phyloP scores from a whole-genome alignment of 2,113 vertebrate species.

The Aleadryas rufinucha region DNA sequence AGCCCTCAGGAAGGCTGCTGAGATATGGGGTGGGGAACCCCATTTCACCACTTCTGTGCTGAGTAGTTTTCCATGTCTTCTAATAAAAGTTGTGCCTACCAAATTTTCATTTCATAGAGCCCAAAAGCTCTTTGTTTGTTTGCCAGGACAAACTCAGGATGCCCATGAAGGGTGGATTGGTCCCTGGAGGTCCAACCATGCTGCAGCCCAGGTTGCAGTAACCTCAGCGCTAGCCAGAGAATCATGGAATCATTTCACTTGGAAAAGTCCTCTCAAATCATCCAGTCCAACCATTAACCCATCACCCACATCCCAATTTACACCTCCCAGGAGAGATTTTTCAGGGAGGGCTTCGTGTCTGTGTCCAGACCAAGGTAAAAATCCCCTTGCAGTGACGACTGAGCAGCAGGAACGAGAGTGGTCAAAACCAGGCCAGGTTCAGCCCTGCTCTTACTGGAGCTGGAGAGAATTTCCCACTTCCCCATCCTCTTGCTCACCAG shows the following conservation, averaged over 20 bases:
- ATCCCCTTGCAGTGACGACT: background rate
- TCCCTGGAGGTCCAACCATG: background rate
- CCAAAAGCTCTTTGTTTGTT: background rate
- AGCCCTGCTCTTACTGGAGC: background rate
- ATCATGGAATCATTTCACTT: background rate
- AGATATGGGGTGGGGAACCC: background rate
- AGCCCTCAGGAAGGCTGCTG: background rate
- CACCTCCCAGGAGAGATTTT: background rate
- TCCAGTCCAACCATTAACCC: too few species aligned
- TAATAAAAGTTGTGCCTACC: background rate
- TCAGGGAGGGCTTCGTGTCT: background rate
- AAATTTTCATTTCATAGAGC: too few species aligned
- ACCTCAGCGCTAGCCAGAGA: background rate
- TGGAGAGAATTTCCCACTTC: background rate
- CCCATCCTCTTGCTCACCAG: background rate
- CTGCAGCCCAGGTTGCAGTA: background rate
- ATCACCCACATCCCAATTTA: background rate
- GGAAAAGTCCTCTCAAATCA: background rate
- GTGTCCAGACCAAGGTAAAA: background rate
- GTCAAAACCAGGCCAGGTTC: background rate
- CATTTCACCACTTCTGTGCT: too few species aligned
- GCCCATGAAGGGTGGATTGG: background rate
- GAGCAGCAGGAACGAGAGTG: fast-evolving
- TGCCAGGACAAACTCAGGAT: background rate
- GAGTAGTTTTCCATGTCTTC: background rate